Conservation (phyloP, 1,140 invertebrate species). For the Halesus radiatus region DNA sequence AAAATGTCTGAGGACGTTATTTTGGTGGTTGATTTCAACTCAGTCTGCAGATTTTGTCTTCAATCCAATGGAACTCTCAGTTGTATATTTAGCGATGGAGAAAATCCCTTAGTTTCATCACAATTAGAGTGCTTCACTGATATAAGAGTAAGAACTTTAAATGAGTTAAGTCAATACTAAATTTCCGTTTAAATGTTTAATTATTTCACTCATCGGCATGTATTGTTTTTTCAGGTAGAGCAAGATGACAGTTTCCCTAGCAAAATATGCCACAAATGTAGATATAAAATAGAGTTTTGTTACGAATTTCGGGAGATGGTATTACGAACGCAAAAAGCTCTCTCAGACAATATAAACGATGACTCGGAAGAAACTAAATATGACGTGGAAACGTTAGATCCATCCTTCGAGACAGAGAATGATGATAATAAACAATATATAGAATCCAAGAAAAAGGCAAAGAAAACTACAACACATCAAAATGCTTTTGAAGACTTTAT, state of each 20-base stretch:
- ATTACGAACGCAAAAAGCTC: conserved; percentile 44
- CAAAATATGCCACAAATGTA: conserved; percentile 53
- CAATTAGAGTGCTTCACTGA: conserved; percentile 42
- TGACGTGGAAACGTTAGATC: background rate
- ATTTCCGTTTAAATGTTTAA: background rate
- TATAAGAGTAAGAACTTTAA: conserved; percentile 32
- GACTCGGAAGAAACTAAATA: conserved; percentile 23
- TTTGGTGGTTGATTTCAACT: conserved; percentile 50
- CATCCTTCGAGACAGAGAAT: background rate
- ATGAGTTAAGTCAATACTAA: background rate
- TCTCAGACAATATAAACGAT: conserved; percentile 32
- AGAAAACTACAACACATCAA: too few species aligned
- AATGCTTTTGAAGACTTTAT: background rate
- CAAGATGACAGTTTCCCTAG: conserved; percentile 42
- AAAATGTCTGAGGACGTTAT: conserved; percentile 46
- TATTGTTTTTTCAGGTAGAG: conserved; percentile 41
- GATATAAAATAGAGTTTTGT: conserved; percentile 53
- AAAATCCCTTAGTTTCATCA: conserved; percentile 8
- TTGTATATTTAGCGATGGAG: conserved; percentile 40
- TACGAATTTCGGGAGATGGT: conserved; percentile 50
- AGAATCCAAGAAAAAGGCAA: too few species aligned
- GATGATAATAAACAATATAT: too few species aligned
- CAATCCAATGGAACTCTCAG: conserved; percentile 42
- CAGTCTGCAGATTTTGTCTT: conserved; percentile 52
- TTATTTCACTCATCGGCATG: background rate